Conservation (phyloP, 2,797 vertebrate genomes). For the Cossypha polioptera region DNA sequence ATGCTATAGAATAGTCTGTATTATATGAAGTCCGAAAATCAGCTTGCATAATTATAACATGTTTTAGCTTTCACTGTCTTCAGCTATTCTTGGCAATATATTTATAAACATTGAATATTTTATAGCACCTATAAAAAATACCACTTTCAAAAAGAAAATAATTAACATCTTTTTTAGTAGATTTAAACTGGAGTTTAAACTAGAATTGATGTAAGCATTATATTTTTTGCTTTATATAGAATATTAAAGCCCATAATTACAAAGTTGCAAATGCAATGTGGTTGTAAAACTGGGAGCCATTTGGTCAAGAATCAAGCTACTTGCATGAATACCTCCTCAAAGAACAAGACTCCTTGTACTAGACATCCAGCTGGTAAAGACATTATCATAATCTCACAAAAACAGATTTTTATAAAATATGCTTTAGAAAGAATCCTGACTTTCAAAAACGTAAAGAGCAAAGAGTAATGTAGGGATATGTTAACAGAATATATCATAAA, state of each 20-base stretch:
- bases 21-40: neutral
- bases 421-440: slow-evolving; percentile 20
- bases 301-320: slow-evolving; percentile 49
- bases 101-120: slow-evolving; percentile 51
- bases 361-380: slow-evolving; percentile 52
- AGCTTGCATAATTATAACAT: neutral
- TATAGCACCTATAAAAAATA: neutral
- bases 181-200: neutral
- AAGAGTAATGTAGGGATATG: neutral
- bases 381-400: slow-evolving; percentile 40
- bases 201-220: neutral
- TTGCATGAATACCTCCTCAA: neutral
- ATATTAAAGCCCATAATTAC: neutral
- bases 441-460: slow-evolving; percentile 35
- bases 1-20: neutral
- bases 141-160: neutral
- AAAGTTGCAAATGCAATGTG: neutral
- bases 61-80: neutral
- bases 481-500: slow-evolving; percentile 23
- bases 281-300: neutral
- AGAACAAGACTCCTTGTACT: slow-evolving; percentile 28
- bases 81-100: neutral
- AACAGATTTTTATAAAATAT: slow-evolving; percentile 51
- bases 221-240: neutral
- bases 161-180: neutral